Evolutionary conservation across 2,797 vertebrate genomes (phyloP).

Genomic region (Phrynocephalus guinanensis): DNA sequence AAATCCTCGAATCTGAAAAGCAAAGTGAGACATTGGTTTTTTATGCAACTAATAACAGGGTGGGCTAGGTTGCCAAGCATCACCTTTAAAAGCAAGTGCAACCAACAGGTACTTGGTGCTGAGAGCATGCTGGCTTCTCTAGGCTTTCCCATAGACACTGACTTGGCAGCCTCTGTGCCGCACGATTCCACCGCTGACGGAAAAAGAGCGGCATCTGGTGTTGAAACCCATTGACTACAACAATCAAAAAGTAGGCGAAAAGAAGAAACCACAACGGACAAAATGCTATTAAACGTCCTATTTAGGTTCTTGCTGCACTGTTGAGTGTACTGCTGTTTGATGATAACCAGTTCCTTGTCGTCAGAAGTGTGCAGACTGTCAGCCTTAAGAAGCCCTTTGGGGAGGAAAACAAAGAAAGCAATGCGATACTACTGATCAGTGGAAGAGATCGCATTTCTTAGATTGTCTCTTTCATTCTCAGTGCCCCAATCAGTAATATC

Average conservation of each 20-base stretch:
- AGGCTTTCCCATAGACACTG: neutral
- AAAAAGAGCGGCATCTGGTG: slow-evolving; percentile 76
- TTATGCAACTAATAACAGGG: neutral
- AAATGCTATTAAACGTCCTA: neutral
- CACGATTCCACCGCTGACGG: neutral
- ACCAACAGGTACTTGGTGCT: neutral
- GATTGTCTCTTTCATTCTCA: neutral
- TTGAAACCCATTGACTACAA: slow-evolving; percentile 47
- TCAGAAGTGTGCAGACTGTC: neutral
- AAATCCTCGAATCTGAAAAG: slow-evolving; percentile 93
- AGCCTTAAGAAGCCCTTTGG: neutral
- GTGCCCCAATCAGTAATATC: neutral
- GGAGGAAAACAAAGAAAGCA: neutral
- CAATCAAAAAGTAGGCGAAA: neutral
- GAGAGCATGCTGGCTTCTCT: neutral
- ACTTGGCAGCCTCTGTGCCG: neutral
- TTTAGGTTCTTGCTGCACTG: fast-evolving
- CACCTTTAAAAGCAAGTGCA: neutral
- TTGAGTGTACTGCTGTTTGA: neutral
- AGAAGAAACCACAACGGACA: neutral
- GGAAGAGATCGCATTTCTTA: neutral
- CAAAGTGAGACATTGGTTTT: slow-evolving; percentile 13
- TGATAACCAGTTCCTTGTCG: fast-evolving
- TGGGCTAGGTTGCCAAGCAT: slow-evolving; percentile 27
- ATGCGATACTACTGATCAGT: neutral